Conservation (phyloP, 2,888 invertebrate genomes). For the Drosophila merina region DNA sequence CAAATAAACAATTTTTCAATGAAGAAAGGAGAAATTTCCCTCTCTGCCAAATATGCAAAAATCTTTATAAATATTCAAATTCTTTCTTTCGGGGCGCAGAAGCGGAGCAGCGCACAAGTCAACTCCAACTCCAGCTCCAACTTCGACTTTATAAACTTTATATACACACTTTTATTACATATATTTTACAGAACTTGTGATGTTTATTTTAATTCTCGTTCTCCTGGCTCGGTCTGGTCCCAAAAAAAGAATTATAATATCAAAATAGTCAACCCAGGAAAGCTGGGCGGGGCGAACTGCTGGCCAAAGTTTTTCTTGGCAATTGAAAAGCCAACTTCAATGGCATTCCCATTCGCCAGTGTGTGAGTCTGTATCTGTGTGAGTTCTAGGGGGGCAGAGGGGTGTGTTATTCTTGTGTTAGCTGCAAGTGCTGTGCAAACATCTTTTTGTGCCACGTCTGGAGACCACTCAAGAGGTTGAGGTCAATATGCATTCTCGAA, state of each 20-base stretch:
- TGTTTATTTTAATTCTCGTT: slow-evolving; percentile 74
- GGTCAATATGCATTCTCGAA: slow-evolving; percentile 34
- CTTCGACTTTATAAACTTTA: slow-evolving; percentile 34
- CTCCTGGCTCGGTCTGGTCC: slow-evolving; percentile 12
- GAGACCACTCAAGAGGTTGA: slow-evolving; percentile 28
- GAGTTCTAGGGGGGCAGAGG: background rate
- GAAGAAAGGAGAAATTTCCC: slow-evolving; percentile 58
- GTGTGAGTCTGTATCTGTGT: background rate
- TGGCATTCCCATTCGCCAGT: slow-evolving; percentile 9
- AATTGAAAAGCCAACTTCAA: slow-evolving; percentile 65
- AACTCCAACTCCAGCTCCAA: slow-evolving; percentile 33
- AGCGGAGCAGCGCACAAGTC: slow-evolving; percentile 34
- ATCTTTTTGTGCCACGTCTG: slow-evolving; percentile 43
- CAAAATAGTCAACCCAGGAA: slow-evolving; percentile 60
- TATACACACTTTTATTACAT: slow-evolving; percentile 7
- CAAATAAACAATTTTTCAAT: slow-evolving; percentile 78
- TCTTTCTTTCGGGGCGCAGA: slow-evolving; percentile 33
- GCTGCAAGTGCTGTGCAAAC: slow-evolving; percentile 59
- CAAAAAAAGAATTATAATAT: slow-evolving; percentile 41
- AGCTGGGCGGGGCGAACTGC: slow-evolving; percentile 51
- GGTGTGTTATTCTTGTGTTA: slow-evolving; percentile 35
- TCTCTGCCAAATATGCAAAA: slow-evolving; percentile 71
- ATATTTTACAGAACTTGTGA: slow-evolving; percentile 58
- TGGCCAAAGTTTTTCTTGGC: slow-evolving; percentile 68
- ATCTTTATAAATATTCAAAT: slow-evolving; percentile 79